A percentile compares a stretch with the other conserved stretches of the same genome.
Conservation (phyloP, 2,888 invertebrate species). For the Leuctra nigra region DNA sequence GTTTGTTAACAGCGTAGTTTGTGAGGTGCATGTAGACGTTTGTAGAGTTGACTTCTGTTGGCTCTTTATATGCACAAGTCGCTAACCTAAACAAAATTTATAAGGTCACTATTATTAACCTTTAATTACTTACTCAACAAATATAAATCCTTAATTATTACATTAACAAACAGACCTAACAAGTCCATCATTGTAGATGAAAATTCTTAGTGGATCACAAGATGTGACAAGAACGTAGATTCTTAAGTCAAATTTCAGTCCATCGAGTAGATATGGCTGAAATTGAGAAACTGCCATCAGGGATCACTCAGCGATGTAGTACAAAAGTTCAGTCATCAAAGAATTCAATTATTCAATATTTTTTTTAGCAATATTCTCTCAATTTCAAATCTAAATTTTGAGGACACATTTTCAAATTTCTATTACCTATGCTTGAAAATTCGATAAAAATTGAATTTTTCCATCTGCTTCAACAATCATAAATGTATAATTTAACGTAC, state of each 20-base stretch:
- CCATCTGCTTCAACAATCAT: no score
- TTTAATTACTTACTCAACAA: background rate
- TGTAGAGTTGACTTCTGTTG: conserved; percentile 69
- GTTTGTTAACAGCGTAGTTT: conserved; percentile 90
- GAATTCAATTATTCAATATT: background rate
- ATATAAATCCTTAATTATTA: no score
- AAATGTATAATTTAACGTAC: no score
- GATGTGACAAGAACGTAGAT: conserved; percentile 85
- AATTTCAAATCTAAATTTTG: no score
- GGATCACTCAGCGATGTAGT: no score
- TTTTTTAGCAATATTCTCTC: background rate
- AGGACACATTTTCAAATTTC: no score
- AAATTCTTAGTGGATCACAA: conserved; percentile 83
- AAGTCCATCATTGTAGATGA: conserved; percentile 86
- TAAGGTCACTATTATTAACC: background rate
- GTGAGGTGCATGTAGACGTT: conserved; percentile 93
- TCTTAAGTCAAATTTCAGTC: conserved; percentile 87
- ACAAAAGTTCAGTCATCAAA: no score
- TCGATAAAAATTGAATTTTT: no score
- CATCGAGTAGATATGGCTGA: conserved; percentile 80
- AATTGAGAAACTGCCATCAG: conserved; percentile 37
- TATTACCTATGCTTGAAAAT: no score
- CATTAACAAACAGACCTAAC: conserved; percentile 58
- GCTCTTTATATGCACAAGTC: conserved; percentile 80
- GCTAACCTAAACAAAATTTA: conserved; percentile 57